A percentile compares a stretch with the other conserved stretches of the same genome.
Conservation (phyloP, 1,140 invertebrate species). For the Stegodyphus mimosarum region DNA sequence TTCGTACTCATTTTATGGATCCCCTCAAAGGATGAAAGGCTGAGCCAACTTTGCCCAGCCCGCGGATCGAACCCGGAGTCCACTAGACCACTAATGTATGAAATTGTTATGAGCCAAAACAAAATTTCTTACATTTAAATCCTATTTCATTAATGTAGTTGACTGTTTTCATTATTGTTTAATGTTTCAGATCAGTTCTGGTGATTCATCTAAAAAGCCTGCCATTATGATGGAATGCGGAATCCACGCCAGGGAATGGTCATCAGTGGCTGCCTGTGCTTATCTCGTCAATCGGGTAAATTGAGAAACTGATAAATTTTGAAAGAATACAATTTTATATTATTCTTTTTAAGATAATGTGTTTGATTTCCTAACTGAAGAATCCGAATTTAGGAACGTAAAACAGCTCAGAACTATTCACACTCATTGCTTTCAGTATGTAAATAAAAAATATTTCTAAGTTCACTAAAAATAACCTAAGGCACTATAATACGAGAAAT, state of each 20-base stretch:
- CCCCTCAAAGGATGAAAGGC: too few species aligned
- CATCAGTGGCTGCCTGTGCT: conserved; percentile 84
- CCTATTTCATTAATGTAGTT: neutral
- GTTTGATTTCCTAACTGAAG: neutral
- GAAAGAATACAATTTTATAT: too few species aligned
- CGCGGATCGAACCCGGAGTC: too few species aligned
- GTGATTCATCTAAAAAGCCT: conserved; percentile 51
- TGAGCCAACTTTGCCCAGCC: too few species aligned
- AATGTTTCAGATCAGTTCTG: conserved; percentile 28
- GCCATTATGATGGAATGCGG: conserved; percentile 69
- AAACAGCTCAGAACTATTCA: neutral
- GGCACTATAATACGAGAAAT: too few species aligned
- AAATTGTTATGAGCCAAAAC: neutral
- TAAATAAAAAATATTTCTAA: too few species aligned
- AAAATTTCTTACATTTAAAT: neutral
- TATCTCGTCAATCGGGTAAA: conserved; percentile 82
- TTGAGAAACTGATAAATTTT: conserved; percentile 62
- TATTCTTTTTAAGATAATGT: too few species aligned
- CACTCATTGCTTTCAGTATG: too few species aligned
- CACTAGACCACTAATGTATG: neutral
- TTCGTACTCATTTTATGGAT: too few species aligned
- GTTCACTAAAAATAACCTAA: too few species aligned
- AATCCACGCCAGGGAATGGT: conserved; percentile 93
- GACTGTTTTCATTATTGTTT: neutral
- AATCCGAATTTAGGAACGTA: too few species aligned